Conservation (phyloP, 2,113 vertebrate genomes). For the Nannospalax galili region DNA sequence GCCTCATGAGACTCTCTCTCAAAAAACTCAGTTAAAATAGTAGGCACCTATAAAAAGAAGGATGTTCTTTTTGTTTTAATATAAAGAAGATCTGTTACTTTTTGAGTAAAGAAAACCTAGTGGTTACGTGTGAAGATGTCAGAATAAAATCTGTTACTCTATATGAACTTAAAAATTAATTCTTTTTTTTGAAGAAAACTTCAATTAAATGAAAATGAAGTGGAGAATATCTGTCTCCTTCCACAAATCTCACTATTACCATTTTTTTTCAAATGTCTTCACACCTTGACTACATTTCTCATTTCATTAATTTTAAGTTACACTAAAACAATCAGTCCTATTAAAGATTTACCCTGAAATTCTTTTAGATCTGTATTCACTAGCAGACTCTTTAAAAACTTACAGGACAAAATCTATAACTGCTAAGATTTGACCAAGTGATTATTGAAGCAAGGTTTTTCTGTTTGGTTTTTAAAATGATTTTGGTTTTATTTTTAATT, state of each 20-base stretch:
- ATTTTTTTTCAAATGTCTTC: background rate
- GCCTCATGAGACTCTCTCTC: too few species aligned
- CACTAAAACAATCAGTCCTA: background rate
- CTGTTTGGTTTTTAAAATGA: background rate
- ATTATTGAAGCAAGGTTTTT: background rate
- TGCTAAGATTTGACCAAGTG: background rate
- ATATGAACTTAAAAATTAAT: background rate
- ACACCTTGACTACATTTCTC: background rate
- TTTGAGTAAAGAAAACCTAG: background rate
- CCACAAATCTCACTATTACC: background rate
- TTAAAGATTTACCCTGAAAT: background rate
- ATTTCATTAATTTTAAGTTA: slow-evolving; percentile 18
- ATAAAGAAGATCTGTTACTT: background rate
- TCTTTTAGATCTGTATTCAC: background rate
- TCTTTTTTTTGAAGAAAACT: background rate
- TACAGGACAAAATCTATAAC: background rate
- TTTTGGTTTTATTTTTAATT: background rate
- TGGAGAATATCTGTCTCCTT: background rate
- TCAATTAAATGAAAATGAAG: background rate
- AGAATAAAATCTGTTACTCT: background rate
- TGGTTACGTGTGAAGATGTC: too few species aligned
- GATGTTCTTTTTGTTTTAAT: background rate
- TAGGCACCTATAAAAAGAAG: background rate
- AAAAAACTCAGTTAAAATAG: background rate
- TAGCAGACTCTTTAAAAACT: background rate